Percentiles rank a stretch among this genome's conserved stretches.
Evolutionary conservation across 92 coral and sea anemone genomes (phyloP).

Genomic region (Epizoanthus rinbou): DNA sequence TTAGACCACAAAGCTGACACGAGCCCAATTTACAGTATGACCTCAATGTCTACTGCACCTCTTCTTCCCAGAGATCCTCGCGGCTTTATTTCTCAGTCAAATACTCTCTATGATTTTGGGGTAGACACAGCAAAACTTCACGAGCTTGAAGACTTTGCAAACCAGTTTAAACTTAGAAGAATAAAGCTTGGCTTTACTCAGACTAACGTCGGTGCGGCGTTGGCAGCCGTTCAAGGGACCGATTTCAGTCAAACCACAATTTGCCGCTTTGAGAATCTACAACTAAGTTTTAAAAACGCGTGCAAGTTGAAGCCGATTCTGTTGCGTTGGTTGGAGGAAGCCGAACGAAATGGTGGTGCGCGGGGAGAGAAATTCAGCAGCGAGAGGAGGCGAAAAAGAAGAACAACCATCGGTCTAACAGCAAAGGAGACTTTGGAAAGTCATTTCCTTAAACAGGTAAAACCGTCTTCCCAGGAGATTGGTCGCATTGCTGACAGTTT

Average conservation of each 20-base stretch:
- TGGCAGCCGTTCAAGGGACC: constrained; percentile 76
- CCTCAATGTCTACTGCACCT: constrained; percentile 54
- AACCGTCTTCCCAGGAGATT: constrained; percentile 95
- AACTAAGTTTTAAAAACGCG: constrained; percentile 85
- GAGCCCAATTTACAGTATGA: constrained; percentile 62
- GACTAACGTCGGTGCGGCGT: constrained; percentile 76
- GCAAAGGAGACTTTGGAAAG: constrained; percentile 93
- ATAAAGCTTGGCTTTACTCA: constrained; percentile 77
- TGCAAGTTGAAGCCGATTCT: constrained; percentile 89
- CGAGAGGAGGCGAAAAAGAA: constrained; percentile 82
- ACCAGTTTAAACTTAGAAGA: constrained; percentile 81
- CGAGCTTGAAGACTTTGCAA: constrained; percentile 85
- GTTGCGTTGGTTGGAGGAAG: constrained; percentile 87
- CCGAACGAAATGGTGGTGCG: constrained; percentile 79
- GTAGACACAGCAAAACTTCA: constrained; percentile 86
- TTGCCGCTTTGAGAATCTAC: constrained; percentile 76
- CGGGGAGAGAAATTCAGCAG: constrained; percentile 82
- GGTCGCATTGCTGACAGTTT: constrained; percentile 88
- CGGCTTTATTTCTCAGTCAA: constrained; percentile 27
- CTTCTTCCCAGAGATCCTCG: constrained; percentile 34
- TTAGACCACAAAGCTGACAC: constrained; percentile 75
- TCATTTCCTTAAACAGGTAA: constrained; percentile 92
- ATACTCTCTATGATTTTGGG: constrained; percentile 66
- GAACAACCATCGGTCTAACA: constrained; percentile 96
- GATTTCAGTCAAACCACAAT: constrained; percentile 81